These are phyloP conservation scores for Mesoclemmys tuberculata DNA, from an alignment of 2,113 vertebrate species.

Conservation along the genomic window DNA sequence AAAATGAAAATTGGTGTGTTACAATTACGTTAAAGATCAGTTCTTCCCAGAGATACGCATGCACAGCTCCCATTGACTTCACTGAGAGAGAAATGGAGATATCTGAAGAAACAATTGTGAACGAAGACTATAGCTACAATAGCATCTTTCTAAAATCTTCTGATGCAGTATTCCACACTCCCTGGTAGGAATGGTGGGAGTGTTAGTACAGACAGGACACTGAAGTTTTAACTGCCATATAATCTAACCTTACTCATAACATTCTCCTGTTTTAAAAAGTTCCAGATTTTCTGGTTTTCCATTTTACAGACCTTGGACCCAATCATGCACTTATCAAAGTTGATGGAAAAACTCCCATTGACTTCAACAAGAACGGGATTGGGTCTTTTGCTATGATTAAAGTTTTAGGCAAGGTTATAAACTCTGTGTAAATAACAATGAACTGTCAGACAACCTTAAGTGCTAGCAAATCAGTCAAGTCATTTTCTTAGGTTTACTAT, in stretches of 20 bases:
- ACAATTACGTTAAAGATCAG: not conserved
- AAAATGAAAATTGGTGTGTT: not conserved
- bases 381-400: conserved; percentile 7
- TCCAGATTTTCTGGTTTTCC: not conserved
- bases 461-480: conserved; percentile 3
- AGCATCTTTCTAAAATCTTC: not conserved
- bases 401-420: conserved; percentile 4
- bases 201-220: not conserved
- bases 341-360: not conserved
- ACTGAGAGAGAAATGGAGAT: not conserved
- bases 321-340: not conserved
- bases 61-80: not conserved
- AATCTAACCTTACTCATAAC: not conserved
- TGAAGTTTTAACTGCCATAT: not conserved
- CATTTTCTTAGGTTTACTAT: conserved; percentile 35
- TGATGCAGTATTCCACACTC: not conserved
- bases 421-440: conserved; percentile 35
- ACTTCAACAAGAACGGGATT: conserved; percentile 11
- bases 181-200: rapidly evolving
- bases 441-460: conserved; percentile 3
- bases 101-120: not conserved
- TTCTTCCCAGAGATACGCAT: not conserved
- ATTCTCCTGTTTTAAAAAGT: not conserved
- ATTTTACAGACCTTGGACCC: not conserved
- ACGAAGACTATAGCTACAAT: not conserved